Conservation (phyloP, 2,797 vertebrate genomes). For the Pempheris klunzingeri region DNA sequence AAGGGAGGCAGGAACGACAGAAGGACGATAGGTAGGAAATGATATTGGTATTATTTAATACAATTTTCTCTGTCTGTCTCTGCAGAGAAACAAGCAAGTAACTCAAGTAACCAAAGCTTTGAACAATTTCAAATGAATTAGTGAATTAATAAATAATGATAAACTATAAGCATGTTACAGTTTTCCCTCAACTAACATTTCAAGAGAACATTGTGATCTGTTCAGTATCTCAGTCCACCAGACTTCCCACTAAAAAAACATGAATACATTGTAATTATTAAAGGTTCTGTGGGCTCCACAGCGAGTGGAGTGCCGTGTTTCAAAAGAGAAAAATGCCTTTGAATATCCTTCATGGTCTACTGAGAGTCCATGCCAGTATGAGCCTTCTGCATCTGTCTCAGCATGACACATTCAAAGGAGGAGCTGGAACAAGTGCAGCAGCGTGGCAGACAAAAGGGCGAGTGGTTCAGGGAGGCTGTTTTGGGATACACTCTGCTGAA, state of each 20-base stretch:
- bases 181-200: too few relatives aligned
- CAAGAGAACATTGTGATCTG: background rate
- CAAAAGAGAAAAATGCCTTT: constrained; percentile 5
- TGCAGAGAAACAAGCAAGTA: too few relatives aligned
- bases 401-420: constrained; percentile 1
- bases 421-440: background rate
- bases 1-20: too few relatives aligned
- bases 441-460: background rate
- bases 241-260: background rate
- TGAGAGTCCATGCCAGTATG: constrained; percentile 2
- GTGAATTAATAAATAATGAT: too few relatives aligned
- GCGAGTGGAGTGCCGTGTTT: constrained; percentile 1
- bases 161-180: too few relatives aligned
- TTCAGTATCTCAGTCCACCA: background rate
- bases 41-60: too few relatives aligned
- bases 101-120: too few relatives aligned
- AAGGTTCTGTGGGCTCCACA: background rate
- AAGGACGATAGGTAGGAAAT: too few relatives aligned
- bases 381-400: constrained; percentile 15
- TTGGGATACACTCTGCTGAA: background rate
- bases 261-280: background rate
- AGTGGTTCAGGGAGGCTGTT: constrained; percentile 13
- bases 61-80: too few relatives aligned
- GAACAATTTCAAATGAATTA: too few relatives aligned
- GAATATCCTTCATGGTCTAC: background rate